Base-by-base conservation (phyloP, 2,888 invertebrate species). In the Timandra comae region DNA sequence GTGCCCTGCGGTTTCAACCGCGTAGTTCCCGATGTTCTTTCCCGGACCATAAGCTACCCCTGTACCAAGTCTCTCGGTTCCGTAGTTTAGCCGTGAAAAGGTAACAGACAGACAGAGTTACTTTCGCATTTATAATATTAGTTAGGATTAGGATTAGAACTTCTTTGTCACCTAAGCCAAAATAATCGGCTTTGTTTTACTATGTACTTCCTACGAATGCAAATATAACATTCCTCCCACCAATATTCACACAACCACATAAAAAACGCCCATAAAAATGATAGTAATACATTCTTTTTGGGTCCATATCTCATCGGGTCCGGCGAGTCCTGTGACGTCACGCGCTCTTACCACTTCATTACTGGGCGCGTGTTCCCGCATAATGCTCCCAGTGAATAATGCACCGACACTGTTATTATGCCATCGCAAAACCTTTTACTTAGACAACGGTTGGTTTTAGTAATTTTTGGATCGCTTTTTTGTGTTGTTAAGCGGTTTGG, bases 301-400 rank as follows among this genome's bases (percentile, higher is more conserved):
- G n/a, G 16, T 16, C 16, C 16, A 16, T 16, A 5, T 16, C 16
- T 16, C 16, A 16, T n/a, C n/a, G n/a, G 21, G 12, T 16, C 8
- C 29, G 23, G 29, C 20, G 30, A 12, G 26, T 25, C 19, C 19
- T n/a, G 33, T 35, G 33, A 37, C 37, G 37, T 35, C 30, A 33
- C 33, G 13, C 19, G 3, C 12, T 27, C 5, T 9, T 4, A 33
- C 46, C 53, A 52, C 52, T 55, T 55, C 56, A 55, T 50, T 46
- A 50, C 36, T 30, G 30, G 27, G 22, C 43, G 13, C 46, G 55
- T 56, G 56, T 33, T 34, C 38, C 40, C 42, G 55, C 56, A 53
- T 56, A 56, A 55, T 56, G 43, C 30, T 12, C 25, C 27, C 11
- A 37, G 37, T 41, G 46, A 46, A 44, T 45, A 52, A 47, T 47